phyloP scores from a whole-genome alignment of 2,113 vertebrate species.

The Tringa solitaria region DNA sequence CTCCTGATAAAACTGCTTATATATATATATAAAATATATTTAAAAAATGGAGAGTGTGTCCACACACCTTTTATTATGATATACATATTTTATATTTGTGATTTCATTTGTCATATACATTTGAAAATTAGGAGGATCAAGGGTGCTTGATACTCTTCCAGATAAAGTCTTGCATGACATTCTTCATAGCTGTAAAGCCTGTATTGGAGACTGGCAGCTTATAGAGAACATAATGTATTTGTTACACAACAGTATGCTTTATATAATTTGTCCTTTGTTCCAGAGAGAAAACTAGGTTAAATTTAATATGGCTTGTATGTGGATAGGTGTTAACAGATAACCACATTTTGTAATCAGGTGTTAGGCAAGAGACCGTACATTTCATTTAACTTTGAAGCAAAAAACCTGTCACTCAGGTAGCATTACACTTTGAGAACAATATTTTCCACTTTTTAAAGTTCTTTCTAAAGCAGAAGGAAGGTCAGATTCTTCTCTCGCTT shows the following conservation, averaged over 20 bases:
- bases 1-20: not conserved
- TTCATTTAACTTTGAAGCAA: not conserved
- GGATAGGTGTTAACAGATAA: slow-evolving; percentile 8
- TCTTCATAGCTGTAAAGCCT: not conserved
- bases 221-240: not conserved
- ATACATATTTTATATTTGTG: not conserved
- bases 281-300: slow-evolving; percentile 46
- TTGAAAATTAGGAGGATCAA: not conserved
- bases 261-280: slow-evolving; percentile 33
- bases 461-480: not conserved
- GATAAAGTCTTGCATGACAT: not conserved
- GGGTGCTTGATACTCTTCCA: not conserved
- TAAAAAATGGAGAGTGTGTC: not conserved
- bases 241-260: not conserved
- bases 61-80: not conserved
- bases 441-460: not conserved
- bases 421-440: not conserved
- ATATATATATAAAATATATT: not conserved
- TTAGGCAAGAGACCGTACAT: not conserved
- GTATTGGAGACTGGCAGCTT: not conserved
- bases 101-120: not conserved
- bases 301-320: not conserved
- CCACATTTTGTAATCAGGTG: not conserved
- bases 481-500: not conserved
- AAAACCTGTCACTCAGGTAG: not conserved